These are phyloP conservation scores for Melanotaenia pygmaea DNA, from an alignment of 2,797 vertebrate species.

Conservation along the genomic window DNA sequence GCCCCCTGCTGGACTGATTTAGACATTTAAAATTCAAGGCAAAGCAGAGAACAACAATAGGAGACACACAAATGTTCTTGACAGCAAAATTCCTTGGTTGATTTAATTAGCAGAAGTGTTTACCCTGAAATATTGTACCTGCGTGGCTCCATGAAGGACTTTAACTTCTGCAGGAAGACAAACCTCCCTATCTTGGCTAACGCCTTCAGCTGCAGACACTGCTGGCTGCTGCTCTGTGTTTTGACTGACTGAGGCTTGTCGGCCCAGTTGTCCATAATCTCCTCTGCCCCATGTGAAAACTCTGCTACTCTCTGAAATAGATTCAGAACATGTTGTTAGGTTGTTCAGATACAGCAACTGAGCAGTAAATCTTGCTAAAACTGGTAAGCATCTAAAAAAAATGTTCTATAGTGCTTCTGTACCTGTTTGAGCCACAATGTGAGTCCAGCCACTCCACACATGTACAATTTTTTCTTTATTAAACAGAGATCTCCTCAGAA, in stretches of 20 bases:
- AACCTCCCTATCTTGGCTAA: slow-evolving; percentile 25
- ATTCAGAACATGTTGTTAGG: slow-evolving; percentile 7
- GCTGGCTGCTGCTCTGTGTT: slow-evolving; percentile 42
- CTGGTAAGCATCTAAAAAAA: not conserved
- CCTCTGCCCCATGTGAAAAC: slow-evolving; percentile 94
- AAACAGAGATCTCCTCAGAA: slow-evolving; percentile 79
- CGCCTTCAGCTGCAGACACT: slow-evolving; percentile 20
- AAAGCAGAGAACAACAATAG: not conserved
- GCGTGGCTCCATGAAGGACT: slow-evolving; percentile 84
- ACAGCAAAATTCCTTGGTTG: not conserved
- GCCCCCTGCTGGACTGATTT: slow-evolving; percentile 65
- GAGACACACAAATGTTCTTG: not conserved
- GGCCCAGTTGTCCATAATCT: slow-evolving; percentile 92
- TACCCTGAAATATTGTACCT: slow-evolving; percentile 78
- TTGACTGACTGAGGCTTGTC: slow-evolving; percentile 30
- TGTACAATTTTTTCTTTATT: slow-evolving; percentile 81
- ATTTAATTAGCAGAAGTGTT: slow-evolving; percentile 4
- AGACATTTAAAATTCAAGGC: not conserved
- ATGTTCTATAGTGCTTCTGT: slow-evolving; percentile 16
- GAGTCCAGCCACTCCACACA: slow-evolving; percentile 94
- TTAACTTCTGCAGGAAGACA: slow-evolving; percentile 77
- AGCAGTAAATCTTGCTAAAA: slow-evolving; percentile 1
- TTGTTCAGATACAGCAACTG: slow-evolving; percentile 5
- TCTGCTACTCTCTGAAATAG: slow-evolving; percentile 85
- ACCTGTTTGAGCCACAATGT: slow-evolving; percentile 90